Base-by-base conservation (phyloP, 2,888 invertebrate species). In the Dryobotodes eremita region DNA sequence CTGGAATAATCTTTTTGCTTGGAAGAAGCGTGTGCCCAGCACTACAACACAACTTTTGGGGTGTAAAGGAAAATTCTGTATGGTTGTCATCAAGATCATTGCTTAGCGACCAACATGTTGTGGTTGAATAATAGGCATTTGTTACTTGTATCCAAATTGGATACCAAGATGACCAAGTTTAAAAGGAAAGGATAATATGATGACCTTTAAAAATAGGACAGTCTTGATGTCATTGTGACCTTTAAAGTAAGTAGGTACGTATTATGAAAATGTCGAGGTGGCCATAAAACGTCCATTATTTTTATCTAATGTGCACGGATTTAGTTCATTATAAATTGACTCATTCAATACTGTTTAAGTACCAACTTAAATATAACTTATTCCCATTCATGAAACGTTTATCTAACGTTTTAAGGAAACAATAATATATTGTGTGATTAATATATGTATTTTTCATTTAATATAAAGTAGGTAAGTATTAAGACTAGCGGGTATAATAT, bases 201-300 rank as follows among this genome's bases (percentile, higher is more conserved):
- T 57, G 31, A 62, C 55, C 80, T 77, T 77, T 57, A 42, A 68
- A 75, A 77, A 62, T 59, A 6, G 65, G 48, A 59, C 42, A 36
- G n/a, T 46, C 50, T 62, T 84, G 84, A 85, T 71, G 81, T 85
- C 85, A 84, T 66, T 50, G 55, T 83, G 42, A 61, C 50, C 50
- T 66, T 62, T 26, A 17, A 69, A 66, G 26, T 17, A 42, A 5
- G 42, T 42, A 42, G 42, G 42, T 42, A 42, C 42, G 5, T 42
- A 46, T 48, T 77, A 66, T 42, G 62, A 59, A 85, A 76, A 82
- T 72, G 65, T 76, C 71, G 50, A 57, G 72, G 69, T 75, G 8
- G 20, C 76, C 36, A 62, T 70, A 65, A 59, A 75, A 31, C 64
- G 55, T 55, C 3, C 11, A 23, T 73, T 36, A 36, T 36, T 36